Conservation (phyloP, 23 tunicate species). For the Styela clava region DNA sequence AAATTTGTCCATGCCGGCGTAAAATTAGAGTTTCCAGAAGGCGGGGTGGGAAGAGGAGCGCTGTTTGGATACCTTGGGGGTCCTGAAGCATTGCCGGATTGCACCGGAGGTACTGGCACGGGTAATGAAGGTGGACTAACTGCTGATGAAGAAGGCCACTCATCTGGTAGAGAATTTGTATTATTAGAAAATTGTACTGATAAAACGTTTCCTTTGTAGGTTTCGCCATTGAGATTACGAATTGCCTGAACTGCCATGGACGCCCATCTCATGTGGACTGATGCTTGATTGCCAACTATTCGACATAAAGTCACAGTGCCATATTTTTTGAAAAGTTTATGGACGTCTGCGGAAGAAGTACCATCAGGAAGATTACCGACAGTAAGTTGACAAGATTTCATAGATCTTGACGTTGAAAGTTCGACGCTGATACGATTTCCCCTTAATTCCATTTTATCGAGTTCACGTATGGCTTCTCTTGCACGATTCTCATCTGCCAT, state of each 20-base stretch:
- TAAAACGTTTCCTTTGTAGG: constrained; percentile 72
- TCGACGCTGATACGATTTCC: constrained; percentile 87
- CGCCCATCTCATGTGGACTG: constrained; percentile 87
- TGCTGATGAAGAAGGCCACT: constrained; percentile 1
- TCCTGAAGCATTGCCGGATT: neutral
- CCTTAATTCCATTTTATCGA: constrained; percentile 62
- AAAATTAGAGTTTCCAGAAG: neutral
- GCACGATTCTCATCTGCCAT: constrained; percentile 78
- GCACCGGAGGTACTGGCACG: neutral
- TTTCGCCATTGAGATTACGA: constrained; percentile 78
- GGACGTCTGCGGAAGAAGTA: constrained; percentile 58
- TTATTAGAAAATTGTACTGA: constrained; percentile 75
- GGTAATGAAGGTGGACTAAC: neutral
- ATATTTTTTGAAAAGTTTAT: constrained; percentile 85
- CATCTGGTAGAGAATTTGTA: constrained; percentile 9
- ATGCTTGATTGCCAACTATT: constrained; percentile 40
- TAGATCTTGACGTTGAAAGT: constrained; percentile 79
- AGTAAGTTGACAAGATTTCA: constrained; percentile 83
- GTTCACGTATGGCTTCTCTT: constrained; percentile 54
- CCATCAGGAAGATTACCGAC: constrained; percentile 74
- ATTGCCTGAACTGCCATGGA: constrained; percentile 91
- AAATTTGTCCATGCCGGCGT: constrained; percentile 19
- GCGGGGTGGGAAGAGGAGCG: neutral
- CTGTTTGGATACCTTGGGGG: constrained; percentile 1
- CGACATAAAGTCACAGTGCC: constrained; percentile 90